Evolutionary conservation across 2,888 invertebrate genomes (phyloP), one percentile per base, ranked within the genome.

Genomic region (Hanleya hanleyi): DNA sequence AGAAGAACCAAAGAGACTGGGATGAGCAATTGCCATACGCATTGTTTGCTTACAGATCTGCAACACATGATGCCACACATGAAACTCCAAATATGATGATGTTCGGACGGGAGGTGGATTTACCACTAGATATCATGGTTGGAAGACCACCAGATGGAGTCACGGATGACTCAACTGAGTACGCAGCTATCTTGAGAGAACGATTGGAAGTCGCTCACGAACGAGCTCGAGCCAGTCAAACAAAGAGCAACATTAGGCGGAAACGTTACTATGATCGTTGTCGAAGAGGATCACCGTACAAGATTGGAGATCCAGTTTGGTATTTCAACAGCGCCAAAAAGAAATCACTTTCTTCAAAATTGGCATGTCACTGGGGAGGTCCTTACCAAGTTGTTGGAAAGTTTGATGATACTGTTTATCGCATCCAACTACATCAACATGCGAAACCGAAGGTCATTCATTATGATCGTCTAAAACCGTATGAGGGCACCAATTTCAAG

Each of bases 1-100:
- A 66, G 15, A 33, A 70, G 15, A 76, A 74, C 49, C 71, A 77
- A 36, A 41, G 51, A 2, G 65, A 77, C 35, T 77, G 77, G 76
- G 78, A 78, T 64, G 70, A 51, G 47, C 33, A 32, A 18, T 35
- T 75, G 4, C 70, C 73, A 12, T 57, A 66, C 2, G 33, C 47
- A n/a, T 15, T 67, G 22, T n/a, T 70, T 29, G 73, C 75, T 15
- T 75, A 74, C n/a, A n/a, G n/a, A n/a, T n/a, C n/a, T n/a, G n/a
- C n/a, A n/a, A n/a, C 35, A 4, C 73, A 75, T 47, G 67, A 67
- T 33, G 35, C 36, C 2, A 75, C 70, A n/a, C 57, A 37, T 6
- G 32, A 36, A 29, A 66, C 67, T 2, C 75, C 75, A 2, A 62
- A 35, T 62, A 51, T 62, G 36, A 26, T 74, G 38, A 71, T 71